A percentile compares a stretch with the other conserved stretches of the same genome.
Evolutionary conservation across 2,113 vertebrate genomes (phyloP).

Genomic region (Turnix velox): DNA sequence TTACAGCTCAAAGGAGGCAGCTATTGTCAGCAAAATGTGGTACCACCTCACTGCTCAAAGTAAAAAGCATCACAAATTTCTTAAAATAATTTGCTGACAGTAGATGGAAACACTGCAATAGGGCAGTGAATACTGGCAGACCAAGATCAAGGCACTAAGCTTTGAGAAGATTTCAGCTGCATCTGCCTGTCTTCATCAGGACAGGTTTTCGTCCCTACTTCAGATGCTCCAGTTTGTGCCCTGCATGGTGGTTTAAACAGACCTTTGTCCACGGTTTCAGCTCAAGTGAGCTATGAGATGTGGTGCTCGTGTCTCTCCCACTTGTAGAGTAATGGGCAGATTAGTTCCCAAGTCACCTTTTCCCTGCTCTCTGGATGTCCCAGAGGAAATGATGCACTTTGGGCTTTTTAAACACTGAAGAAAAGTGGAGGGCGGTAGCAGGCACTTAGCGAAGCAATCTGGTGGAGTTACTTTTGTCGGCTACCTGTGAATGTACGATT

Average conservation of each 20-base stretch:
- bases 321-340: not conserved
- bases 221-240: not conserved
- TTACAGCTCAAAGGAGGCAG: not conserved
- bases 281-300: no score
- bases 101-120: not conserved
- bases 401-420: fast-evolving
- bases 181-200: not conserved
- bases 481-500: not conserved
- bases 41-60: not conserved
- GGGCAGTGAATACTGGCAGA: not conserved
- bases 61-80: not conserved
- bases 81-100: not conserved
- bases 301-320: not conserved
- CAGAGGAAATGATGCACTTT: not conserved
- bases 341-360: not conserved
- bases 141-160: no score
- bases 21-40: not conserved
- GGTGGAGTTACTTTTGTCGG: not conserved
- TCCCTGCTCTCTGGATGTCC: not conserved
- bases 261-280: not conserved
- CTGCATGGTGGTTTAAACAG: not conserved
- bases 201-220: not conserved
- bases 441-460: not conserved
- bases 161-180: not conserved
- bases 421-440: not conserved